Evolutionary conservation across 2,113 vertebrate genomes (phyloP).

Genomic region (Megaceryle maxima): DNA sequence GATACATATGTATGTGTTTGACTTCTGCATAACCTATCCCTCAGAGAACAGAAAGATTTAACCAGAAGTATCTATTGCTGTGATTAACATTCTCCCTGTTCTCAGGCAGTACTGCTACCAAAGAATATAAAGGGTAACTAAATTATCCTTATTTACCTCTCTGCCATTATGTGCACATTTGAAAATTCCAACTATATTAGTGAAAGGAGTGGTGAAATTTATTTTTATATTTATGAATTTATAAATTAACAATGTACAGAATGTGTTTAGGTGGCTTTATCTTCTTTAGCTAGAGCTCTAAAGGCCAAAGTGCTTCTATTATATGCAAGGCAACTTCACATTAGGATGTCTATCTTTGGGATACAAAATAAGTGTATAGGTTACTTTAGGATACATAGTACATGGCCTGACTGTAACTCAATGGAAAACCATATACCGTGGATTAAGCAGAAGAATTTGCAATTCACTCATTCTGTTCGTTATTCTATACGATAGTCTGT

Average conservation of each 20-base stretch:
- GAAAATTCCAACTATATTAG: background rate
- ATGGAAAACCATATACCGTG: background rate
- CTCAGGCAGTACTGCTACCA: background rate
- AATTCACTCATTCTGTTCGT: background rate
- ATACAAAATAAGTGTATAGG: background rate
- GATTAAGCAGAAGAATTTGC: background rate
- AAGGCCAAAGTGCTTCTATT: background rate
- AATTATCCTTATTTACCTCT: background rate
- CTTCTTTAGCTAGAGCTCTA: background rate
- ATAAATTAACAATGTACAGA: background rate
- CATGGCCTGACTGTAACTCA: background rate
- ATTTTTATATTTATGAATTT: background rate
- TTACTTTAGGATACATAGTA: background rate
- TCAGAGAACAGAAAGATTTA: background rate
- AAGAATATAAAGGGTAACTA: background rate
- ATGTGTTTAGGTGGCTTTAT: background rate
- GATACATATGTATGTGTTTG: background rate
- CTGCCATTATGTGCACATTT: background rate
- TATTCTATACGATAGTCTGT: background rate
- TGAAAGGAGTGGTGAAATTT: background rate
- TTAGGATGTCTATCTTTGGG: background rate
- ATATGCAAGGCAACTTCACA: background rate
- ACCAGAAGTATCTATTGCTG: background rate
- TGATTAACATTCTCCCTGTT: constrained; percentile 11
- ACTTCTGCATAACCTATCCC: background rate